Evolutionary conservation across 2,888 invertebrate species (phyloP).

Genomic region (Sisyra nigra): DNA sequence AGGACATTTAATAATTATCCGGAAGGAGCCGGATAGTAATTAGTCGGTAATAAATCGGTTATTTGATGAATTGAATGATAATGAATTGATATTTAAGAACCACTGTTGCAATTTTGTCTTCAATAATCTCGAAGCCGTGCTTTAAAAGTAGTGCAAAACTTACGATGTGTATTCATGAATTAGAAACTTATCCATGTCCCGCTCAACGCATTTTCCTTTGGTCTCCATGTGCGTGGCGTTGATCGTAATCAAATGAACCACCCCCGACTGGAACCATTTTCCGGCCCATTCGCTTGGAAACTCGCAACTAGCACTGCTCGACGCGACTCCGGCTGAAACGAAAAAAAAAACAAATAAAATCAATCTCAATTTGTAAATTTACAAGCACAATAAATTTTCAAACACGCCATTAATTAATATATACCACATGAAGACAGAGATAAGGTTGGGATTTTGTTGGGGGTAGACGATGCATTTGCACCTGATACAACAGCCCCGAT

Average conservation of each 20-base stretch:
- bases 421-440: too few relatives aligned
- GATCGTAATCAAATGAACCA: conserved; percentile 37
- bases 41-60: too few relatives aligned
- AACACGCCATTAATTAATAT: too few relatives aligned
- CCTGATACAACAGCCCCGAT: too few relatives aligned
- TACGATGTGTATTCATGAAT: conserved; percentile 30
- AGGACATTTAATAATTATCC: too few relatives aligned
- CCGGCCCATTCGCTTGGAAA: conserved; percentile 55
- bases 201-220: conserved; percentile 50
- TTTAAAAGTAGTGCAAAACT: conserved; percentile 7
- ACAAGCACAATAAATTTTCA: neutral
- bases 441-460: too few relatives aligned
- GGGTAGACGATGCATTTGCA: too few relatives aligned
- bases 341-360: neutral
- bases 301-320: conserved; percentile 45
- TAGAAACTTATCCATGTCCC: conserved; percentile 47
- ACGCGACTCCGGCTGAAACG: conserved; percentile 9
- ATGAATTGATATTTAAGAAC: too few relatives aligned
- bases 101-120: too few relatives aligned
- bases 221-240: conserved; percentile 48
- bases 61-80: too few relatives aligned
- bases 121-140: neutral
- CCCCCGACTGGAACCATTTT: conserved; percentile 58
- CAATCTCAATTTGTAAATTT: neutral
- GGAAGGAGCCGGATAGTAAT: too few relatives aligned